Base-by-base conservation (phyloP, 2,797 vertebrate genomes). In the Bucorvus abyssinicus region DNA sequence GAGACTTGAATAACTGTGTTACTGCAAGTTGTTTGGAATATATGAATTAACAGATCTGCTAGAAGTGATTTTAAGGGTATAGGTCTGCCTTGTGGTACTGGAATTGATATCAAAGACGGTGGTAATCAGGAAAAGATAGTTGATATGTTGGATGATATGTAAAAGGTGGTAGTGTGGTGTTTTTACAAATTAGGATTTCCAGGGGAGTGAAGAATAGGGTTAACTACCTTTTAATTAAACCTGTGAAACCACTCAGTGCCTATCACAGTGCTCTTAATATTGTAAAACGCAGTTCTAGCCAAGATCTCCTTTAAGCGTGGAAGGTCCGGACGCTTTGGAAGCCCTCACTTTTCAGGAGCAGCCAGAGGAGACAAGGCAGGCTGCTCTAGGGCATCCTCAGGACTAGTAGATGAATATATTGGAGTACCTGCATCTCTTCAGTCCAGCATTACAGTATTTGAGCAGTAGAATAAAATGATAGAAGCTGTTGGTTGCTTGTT, bases 271-370 rank as follows among this genome's bases (percentile, higher is more conserved):
- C 9, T 26, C 23, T 40, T 60, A 12, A 13, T 16, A 30, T 11
- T 71, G 38, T 56, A 29, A 63, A 76, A 24, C 36, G 50, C 4
- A 0, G 15, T 44, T 47, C 3, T 22, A 23, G 12, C 32, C 0
- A 4, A 68, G 55, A 24, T 68, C 59, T 50, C 21, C 36, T 45
- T 2, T 15, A 5, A 49, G 10, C 1, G 6, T 34, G 44, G 59
- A 32, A 40, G 21, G 13, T 73, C 13, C 53, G 83, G 78, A 18
- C 17, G 1, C 42, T 34, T 18, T 6, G 17, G 59, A 34, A 82
- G 49, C 27, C 50, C 61, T 6, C 70, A 2, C 53, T 60, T 40
- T 23, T 12, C 14, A 65, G 42, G 38, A 32, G 56, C 29, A 52
- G 20, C 57, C 27, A 64, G n/a, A 38, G 38, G 30, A 20, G 8